Evolutionary conservation across 2,797 vertebrate species (phyloP), one percentile per base, ranked within the genome.

Genomic region (Peromyscus melanophrys): DNA sequence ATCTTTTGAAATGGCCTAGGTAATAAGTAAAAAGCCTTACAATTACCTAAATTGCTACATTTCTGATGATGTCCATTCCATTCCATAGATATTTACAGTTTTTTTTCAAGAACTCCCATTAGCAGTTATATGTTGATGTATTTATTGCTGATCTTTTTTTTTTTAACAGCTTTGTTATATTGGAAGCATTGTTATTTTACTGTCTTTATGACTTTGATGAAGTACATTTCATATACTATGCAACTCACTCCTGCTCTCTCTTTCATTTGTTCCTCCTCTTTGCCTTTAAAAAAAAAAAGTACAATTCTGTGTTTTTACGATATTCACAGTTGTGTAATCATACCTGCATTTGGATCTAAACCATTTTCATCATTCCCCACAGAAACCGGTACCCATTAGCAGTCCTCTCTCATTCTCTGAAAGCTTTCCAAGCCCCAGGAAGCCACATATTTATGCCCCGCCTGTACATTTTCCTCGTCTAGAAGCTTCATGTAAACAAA

Each of bases 11-110:
- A 57, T 57, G 11, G 13, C 59, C 49, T 19, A 71, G 37, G 46
- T 57, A 85, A 67, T 85, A 85, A 90, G 49, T 77, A 85, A 84
- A 84, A 94, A 67, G 57, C 59, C 25, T 67, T 46, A 21, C 73
- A 59, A 65, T 83, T 67, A 49, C 25, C 61, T 37, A 77, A 2
- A 77, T 17, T 13, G 31, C 57, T 77, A n/a, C 31, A 49, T 67
- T 85, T n/a, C 83, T n/a, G 63, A 40, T 67, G 49, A 2, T 49
- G 16, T 59, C 55, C 37, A 90, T 37, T 67, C 46, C 37, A 84
- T 46, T 69, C 10, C 16, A 34, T 13, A 67, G 59, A 59, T 46
- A 27, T 27, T 63, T 83, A 37, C 25, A 82, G 40, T 40, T 83
- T 16, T 49, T 31, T 46, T 31, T 10, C 25, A 63, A 61, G 31